These are phyloP conservation scores for Tenthredo scrophulariae DNA, from an alignment of 2,888 invertebrate genomes.

Conservation along the genomic window DNA sequence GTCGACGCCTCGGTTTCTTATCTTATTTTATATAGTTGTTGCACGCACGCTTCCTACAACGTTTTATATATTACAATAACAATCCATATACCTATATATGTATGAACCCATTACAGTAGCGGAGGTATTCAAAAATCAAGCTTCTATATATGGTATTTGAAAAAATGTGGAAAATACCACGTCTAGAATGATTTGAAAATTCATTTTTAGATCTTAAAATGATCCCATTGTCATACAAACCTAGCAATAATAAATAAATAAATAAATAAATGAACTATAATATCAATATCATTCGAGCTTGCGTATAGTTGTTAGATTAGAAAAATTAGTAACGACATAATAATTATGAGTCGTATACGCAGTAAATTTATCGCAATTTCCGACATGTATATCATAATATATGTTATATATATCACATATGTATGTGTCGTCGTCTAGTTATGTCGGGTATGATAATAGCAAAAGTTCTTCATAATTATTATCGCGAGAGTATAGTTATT, in stretches of 20 bases:
- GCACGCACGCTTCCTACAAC: neutral
- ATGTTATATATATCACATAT: too few species aligned
- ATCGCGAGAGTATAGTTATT: neutral
- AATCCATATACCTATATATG: too few species aligned
- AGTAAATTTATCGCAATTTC: conserved; percentile 19
- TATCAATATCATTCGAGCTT: too few species aligned
- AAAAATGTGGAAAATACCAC: too few species aligned
- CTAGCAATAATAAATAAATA: too few species aligned
- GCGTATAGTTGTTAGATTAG: too few species aligned
- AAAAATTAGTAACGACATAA: too few species aligned
- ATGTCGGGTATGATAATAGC: conserved; percentile 9
- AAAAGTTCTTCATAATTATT: conserved; percentile 1
- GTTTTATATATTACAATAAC: neutral
- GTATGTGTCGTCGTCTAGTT: neutral
- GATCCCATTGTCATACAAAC: too few species aligned
- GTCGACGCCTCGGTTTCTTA: neutral
- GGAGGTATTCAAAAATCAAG: neutral
- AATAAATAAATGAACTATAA: too few species aligned
- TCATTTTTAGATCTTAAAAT: neutral
- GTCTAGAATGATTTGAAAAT: neutral
- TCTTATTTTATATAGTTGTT: neutral
- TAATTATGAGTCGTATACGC: neutral
- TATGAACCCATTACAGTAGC: neutral
- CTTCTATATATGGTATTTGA: neutral
- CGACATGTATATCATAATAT: neutral